Conservation (phyloP, 2,113 vertebrate species). For the Embiotoca jacksoni region DNA sequence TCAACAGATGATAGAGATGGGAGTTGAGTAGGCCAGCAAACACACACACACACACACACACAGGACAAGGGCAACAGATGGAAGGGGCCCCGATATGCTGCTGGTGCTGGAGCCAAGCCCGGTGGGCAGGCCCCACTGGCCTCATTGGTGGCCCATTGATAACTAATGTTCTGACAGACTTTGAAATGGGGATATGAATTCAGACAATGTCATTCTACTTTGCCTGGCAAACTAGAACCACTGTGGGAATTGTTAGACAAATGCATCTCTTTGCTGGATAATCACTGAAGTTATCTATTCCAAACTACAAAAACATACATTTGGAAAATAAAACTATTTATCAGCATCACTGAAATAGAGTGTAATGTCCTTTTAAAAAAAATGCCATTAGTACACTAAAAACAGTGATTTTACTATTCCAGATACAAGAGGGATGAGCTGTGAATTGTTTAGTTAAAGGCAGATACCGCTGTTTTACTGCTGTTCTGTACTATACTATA, state of each 20-base stretch:
- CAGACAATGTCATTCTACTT: conserved; percentile 33
- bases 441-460: too few species aligned
- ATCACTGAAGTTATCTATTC: neutral
- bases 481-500: too few species aligned
- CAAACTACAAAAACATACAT: neutral
- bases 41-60: conserved; percentile 13
- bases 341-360: neutral
- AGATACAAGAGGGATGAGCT: too few species aligned
- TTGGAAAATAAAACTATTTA: neutral
- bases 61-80: conserved; percentile 74
- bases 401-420: too few species aligned
- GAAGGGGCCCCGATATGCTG: conserved; percentile 63
- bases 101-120: conserved; percentile 60
- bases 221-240: conserved; percentile 27
- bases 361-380: too few species aligned
- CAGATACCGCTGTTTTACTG: too few species aligned
- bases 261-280: conserved; percentile 34
- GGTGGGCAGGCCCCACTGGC: conserved; percentile 51
- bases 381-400: too few species aligned
- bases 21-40: conserved; percentile 33
- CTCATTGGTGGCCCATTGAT: conserved; percentile 65
- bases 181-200: conserved; percentile 33
- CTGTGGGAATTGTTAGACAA: conserved; percentile 26
- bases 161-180: conserved; percentile 57
- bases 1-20: conserved; percentile 57